phyloP scores from a whole-genome alignment of 2,888 invertebrate species.

The Meiosimyza platycephala region DNA sequence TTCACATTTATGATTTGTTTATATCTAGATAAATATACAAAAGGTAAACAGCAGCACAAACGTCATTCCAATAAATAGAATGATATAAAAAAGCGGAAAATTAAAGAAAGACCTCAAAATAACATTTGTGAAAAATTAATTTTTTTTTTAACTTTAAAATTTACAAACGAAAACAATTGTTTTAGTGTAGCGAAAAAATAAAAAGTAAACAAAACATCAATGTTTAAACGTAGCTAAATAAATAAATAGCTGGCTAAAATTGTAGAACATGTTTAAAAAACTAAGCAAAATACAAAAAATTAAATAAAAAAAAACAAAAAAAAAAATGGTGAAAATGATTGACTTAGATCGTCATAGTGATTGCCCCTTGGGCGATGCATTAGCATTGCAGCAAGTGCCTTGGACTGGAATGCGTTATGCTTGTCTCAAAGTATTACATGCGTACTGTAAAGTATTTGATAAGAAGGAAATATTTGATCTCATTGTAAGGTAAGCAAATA shows the following conservation, averaged over 20 bases:
- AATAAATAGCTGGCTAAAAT: conserved; percentile 8
- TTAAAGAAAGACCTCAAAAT: conserved; percentile 1
- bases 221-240: background rate
- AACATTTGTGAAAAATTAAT: background rate
- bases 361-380: conserved; percentile 70
- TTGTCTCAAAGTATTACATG: conserved; percentile 83
- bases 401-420: conserved; percentile 89
- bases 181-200: background rate
- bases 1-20: conserved; percentile 24
- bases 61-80: conserved; percentile 3
- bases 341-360: conserved; percentile 74
- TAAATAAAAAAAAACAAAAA: conserved; percentile 28
- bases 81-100: background rate
- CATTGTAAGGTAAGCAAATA: conserved; percentile 77
- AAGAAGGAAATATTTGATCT: conserved; percentile 82
- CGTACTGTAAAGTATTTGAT: conserved; percentile 90
- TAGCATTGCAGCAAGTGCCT: conserved; percentile 70
- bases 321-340: conserved; percentile 70
- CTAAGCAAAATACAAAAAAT: background rate
- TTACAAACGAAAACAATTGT: background rate
- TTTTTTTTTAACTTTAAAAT: no score
- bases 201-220: conserved; percentile 18
- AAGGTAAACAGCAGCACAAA: background rate
- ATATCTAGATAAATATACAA: background rate
- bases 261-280: background rate